Evolutionary conservation across 2,797 vertebrate genomes (phyloP), one percentile per base, ranked within the genome.

Genomic region (Megaceryle alcyon): DNA sequence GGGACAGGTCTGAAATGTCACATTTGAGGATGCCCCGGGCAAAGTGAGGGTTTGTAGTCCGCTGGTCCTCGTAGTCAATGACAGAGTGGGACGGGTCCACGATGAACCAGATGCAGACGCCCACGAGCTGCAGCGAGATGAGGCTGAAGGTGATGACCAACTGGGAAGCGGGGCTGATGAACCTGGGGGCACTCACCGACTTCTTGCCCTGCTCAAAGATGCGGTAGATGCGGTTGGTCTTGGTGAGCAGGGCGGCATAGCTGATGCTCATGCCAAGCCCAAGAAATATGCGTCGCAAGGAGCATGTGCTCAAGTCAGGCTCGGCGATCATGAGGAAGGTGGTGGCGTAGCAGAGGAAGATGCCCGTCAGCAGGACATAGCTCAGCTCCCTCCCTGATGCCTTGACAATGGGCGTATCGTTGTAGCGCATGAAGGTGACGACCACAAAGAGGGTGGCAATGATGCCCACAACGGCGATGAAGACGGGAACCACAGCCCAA

Each of bases 201-300:
- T 98, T 99, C 97, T 99, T 99, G 96, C 99, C 99, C 97, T 99
- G 99, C 98, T 99, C 99, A 17, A 99, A 99, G 98, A 99, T 99
- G 96, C 99, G 98, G 98, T 99, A 99, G 97, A 99, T 99, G 86
- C 99, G 98, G 97, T 99, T 99, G 90, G 99, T 99, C 98, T 99
- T 99, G 97, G 99, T 99, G 71, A 99, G 99, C 96, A 99, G 98
- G 3, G 99, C 99, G 0, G 99, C 99, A 2, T 99, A 99, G 97
- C 99, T 99, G 97, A 99, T 98, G 93, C 99, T 99, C 99, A 99
- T 99, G 72, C 99, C 99, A 6, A 99, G 97, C 84, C 99, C 99
- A 11, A 99, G 98, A 97, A 99, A 99, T 98, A 99, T 98, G 43
- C 99, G 98, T 7, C 99, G 97, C 97, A 99, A 97, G 1, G 99